phyloP scores from a whole-genome alignment of 2,888 invertebrate species.

The Perdita meconis region DNA sequence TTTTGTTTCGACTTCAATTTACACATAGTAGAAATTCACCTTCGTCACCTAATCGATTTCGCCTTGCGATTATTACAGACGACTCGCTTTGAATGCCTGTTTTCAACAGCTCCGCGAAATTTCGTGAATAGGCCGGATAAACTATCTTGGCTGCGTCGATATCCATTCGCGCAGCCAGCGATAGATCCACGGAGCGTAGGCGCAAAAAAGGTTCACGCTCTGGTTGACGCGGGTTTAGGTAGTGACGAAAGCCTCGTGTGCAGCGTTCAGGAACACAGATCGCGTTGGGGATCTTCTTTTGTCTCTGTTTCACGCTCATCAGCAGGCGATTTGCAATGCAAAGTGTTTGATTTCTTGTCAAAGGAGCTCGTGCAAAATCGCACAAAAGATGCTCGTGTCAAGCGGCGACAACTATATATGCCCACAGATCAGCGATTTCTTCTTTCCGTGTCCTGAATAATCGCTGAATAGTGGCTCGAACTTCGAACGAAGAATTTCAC shows the following conservation, averaged over 20 bases:
- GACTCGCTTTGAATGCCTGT: too few species aligned
- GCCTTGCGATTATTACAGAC: too few species aligned
- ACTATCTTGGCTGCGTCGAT: not conserved
- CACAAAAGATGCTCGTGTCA: too few species aligned
- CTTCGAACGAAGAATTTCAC: not conserved
- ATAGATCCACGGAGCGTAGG: not conserved
- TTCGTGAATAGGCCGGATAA: not conserved
- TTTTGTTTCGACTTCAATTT: conserved; percentile 8
- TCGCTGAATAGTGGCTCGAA: not conserved
- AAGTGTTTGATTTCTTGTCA: conserved; percentile 9
- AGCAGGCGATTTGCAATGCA: conserved; percentile 29
- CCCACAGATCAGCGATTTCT: too few species aligned
- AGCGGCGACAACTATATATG: too few species aligned
- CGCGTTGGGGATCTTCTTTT: not conserved
- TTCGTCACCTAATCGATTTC: not conserved
- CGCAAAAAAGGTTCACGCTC: conserved; percentile 62
- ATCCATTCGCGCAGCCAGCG: not conserved
- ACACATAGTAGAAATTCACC: not conserved
- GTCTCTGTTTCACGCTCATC: conserved; percentile 13
- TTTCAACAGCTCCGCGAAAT: too few species aligned
- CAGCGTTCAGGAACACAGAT: conserved; percentile 63
- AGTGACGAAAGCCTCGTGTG: conserved; percentile 54
- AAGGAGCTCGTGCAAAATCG: not conserved
- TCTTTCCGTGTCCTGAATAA: not conserved
- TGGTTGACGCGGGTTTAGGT: conserved; percentile 66